Conservation (phyloP, 92 coral and sea anemone genomes). For the Hydrozoanthus gracilis region DNA sequence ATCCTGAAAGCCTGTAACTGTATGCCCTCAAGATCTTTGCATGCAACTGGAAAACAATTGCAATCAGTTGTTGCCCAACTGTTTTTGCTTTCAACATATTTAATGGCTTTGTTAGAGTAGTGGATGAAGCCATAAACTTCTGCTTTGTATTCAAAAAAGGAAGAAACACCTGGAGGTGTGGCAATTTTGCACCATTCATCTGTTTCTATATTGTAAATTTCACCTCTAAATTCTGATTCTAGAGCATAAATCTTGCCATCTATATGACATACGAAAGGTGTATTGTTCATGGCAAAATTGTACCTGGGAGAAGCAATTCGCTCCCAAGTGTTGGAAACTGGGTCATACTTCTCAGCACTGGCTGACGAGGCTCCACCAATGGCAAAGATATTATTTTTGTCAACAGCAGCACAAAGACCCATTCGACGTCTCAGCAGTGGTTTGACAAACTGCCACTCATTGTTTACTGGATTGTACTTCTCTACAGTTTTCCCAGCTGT, state of each 20-base stretch:
- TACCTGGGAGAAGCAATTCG: conserved; percentile 55
- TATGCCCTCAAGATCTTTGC: background rate
- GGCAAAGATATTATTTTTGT: conserved; percentile 47
- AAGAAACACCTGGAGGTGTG: background rate
- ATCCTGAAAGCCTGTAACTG: background rate
- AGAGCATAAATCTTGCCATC: conserved; percentile 62
- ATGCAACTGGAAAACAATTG: background rate
- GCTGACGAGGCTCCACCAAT: conserved; percentile 65
- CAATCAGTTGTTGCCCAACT: background rate
- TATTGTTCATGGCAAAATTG: background rate
- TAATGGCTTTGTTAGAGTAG: background rate
- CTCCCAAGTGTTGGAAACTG: conserved; percentile 59
- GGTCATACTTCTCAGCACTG: conserved; percentile 62
- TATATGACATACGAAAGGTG: conserved; percentile 31
- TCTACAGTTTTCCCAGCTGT: conserved; percentile 60
- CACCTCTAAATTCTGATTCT: conserved; percentile 48
- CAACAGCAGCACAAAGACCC: conserved; percentile 60
- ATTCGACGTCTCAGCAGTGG: conserved; percentile 56
- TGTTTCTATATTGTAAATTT: conserved; percentile 51
- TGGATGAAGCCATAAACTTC: background rate
- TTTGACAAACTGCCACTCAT: conserved; percentile 62
- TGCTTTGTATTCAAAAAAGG: background rate
- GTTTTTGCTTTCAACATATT: conserved; percentile 4
- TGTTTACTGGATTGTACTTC: conserved; percentile 56
- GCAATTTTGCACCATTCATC: conserved; percentile 55